Base-by-base conservation (phyloP, 64 coral and sea anemone genomes). In the Actinia tenebrosa region DNA sequence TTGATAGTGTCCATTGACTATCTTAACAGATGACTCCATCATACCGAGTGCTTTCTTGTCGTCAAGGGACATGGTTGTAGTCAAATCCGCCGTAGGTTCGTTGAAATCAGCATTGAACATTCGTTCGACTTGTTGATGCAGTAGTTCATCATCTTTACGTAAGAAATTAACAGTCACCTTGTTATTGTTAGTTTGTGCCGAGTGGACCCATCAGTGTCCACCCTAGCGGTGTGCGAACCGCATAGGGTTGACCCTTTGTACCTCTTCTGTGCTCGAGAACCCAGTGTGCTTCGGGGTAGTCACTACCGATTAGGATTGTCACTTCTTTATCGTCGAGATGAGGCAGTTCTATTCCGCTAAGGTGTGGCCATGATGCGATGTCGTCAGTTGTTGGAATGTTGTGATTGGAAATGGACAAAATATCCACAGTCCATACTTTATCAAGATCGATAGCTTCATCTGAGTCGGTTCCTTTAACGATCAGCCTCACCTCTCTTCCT, bases 251-350 rank as follows among this genome's bases (percentile, higher is more conserved):
- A 58, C 63, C 83, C 8, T 50, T 27, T 25, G 60, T 66, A 16
- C 89, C 89, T 54, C 78, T 75, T 50, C 53, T 83, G 56, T 94
- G 80, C 43, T 94, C 85, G 5, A 84, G 56, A 7, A 88, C 89
- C 93, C 86, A 94, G 64, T 90, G 89, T 4, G 89, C 89, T 84
- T 94, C 89, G 30, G 93, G 93, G 5, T 87, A 22, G 10, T 94
- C 86, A 46, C 85, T 88, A 7, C 93, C 89, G 77, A 91, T 91
- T 1, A 94, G 64, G 0, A 94, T 44, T 1, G 60, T 61, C 10
- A 94, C 86, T 37, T 93, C 75, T 25, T 91, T 77, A 53, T 90
- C 59, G 50, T 84, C 59, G 23, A 71, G 10, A 16, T 47, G 26
- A 8, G 66, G 82, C 17, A 94, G 82, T 42, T 61, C 64, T 7